A percentile compares a stretch with the other conserved stretches of the same genome.
phyloP scores from a whole-genome alignment of 2,113 vertebrate species.

The Oreamnos americanus region DNA sequence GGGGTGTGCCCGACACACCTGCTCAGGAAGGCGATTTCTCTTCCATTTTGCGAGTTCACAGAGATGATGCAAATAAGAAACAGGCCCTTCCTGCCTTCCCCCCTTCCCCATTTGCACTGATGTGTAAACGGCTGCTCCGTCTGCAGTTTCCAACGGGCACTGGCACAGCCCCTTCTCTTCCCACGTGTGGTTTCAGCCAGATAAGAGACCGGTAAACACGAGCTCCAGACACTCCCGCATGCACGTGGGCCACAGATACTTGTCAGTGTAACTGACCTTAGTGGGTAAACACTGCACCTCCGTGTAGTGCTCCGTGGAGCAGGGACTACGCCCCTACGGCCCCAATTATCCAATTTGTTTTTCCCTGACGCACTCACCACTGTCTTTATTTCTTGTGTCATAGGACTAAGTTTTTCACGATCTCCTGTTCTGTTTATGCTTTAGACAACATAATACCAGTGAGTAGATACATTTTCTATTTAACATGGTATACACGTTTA shows the following conservation, averaged over 20 bases:
- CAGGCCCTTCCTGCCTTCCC: neutral
- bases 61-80: neutral
- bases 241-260: neutral
- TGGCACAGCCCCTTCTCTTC: neutral
- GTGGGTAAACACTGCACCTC: neutral
- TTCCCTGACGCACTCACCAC: neutral
- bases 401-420: neutral
- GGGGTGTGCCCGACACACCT: neutral
- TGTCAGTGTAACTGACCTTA: neutral
- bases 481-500: neutral
- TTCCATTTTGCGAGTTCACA: neutral
- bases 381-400: neutral
- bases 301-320: neutral
- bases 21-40: neutral
- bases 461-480: neutral
- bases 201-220: neutral
- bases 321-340: rapidly evolving
- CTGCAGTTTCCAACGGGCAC: rapidly evolving
- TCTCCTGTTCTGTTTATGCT: neutral
- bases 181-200: neutral
- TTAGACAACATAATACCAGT: neutral
- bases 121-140: neutral
- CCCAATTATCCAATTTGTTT: neutral
- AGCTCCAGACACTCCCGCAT: neutral
- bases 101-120: neutral